Evolutionary conservation across 2,113 vertebrate genomes (phyloP).

Genomic region (Brienomyrus longianalis): DNA sequence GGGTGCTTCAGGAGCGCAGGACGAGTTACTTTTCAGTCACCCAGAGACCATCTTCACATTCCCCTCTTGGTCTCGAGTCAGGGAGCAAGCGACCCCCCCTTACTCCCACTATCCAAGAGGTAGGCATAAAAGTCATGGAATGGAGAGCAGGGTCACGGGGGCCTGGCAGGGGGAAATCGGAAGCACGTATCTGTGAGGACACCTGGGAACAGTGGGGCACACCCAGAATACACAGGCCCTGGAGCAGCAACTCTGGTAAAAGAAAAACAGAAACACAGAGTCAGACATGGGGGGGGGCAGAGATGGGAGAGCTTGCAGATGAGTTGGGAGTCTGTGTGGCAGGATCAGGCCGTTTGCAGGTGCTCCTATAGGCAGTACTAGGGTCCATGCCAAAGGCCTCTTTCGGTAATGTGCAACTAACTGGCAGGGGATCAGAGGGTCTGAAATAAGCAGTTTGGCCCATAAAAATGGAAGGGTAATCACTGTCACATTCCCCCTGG

Average conservation of each 20-base stretch:
- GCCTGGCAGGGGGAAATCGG: neutral
- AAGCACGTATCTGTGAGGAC: neutral
- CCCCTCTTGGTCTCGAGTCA: neutral
- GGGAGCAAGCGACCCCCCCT: neutral
- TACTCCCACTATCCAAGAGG: neutral
- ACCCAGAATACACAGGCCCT: neutral
- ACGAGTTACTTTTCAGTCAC: neutral
- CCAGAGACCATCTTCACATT: neutral
- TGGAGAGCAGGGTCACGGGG: neutral
- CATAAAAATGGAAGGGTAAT: neutral
- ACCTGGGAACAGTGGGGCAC: neutral
- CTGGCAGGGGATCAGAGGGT: neutral
- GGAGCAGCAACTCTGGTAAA: neutral
- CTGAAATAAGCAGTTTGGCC: conserved; percentile 4
- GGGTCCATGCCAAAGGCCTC: neutral
- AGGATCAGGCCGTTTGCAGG: neutral
- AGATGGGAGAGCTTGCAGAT: neutral
- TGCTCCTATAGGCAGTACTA: neutral
- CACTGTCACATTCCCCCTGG: neutral
- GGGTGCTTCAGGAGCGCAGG: neutral
- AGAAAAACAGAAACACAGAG: neutral
- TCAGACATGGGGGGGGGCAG: neutral
- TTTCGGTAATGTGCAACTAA: neutral
- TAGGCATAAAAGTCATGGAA: neutral
- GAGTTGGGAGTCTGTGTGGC: neutral